Conservation (phyloP, 2,888 invertebrate species). For the Ophraella communa region DNA sequence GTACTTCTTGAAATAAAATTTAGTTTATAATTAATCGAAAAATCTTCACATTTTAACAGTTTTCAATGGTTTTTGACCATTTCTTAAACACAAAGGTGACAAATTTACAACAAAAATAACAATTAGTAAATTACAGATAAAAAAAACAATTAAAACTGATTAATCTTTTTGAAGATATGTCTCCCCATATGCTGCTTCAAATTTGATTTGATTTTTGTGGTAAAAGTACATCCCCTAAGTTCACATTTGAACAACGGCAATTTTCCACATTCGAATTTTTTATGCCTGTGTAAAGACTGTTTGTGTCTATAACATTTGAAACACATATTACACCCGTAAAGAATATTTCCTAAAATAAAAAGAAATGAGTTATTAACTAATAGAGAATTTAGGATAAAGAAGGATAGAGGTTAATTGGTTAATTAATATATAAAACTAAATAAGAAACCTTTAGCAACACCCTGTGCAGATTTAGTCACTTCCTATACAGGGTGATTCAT, state of each 20-base stretch:
- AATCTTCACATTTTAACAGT: background rate
- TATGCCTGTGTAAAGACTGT: conserved; percentile 58
- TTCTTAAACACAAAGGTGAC: background rate
- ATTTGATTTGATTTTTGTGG: conserved; percentile 32
- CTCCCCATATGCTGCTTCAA: conserved; percentile 28
- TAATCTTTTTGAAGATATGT: conserved; percentile 2
- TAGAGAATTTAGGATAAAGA: background rate
- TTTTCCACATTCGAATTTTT: conserved; percentile 60
- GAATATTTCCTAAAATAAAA: conserved; percentile 24
- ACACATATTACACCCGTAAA: conserved; percentile 23
- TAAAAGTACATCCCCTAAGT: conserved; percentile 26
- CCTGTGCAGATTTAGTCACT: too few species aligned
- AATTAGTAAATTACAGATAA: background rate
- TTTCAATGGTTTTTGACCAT: background rate
- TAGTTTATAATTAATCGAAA: background rate
- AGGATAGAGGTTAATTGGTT: background rate
- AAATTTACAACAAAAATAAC: background rate
- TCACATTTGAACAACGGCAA: conserved; percentile 55
- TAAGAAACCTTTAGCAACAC: too few species aligned
- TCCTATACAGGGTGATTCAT: too few species aligned
- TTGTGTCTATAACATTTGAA: conserved; percentile 47
- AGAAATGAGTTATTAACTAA: background rate
- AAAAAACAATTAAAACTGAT: background rate
- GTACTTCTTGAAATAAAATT: too few species aligned
- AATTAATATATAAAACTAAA: background rate